phyloP scores from a whole-genome alignment of 2,888 invertebrate genomes.

The Apotomis capreana region DNA sequence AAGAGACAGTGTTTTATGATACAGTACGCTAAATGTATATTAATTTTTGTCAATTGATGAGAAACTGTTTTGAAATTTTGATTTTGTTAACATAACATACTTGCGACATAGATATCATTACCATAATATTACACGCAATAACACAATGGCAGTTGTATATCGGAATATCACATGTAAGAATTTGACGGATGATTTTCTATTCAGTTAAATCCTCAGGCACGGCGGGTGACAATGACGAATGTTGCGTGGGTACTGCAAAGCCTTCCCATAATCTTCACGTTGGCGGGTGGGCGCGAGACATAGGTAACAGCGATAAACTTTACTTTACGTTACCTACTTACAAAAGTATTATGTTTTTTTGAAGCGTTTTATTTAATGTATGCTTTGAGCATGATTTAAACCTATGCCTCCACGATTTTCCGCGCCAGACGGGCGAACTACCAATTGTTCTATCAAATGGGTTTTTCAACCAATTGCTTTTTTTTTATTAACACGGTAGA shows the following conservation, averaged over 20 bases:
- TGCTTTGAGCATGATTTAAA: too few relatives aligned
- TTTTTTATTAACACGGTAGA: too few relatives aligned
- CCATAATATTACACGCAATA: conserved; percentile 24
- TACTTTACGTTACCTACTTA: neutral
- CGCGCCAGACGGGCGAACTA: too few relatives aligned
- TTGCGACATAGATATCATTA: conserved; percentile 5
- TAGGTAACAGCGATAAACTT: neutral
- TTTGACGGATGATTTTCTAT: conserved; percentile 42
- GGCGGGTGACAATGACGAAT: conserved; percentile 38
- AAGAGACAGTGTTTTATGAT: too few relatives aligned
- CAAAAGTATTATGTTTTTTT: neutral
- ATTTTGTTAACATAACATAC: too few relatives aligned
- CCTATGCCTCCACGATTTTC: too few relatives aligned
- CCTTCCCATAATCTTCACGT: conserved; percentile 39
- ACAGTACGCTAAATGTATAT: too few relatives aligned
- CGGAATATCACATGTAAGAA: conserved; percentile 31
- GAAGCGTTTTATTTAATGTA: too few relatives aligned
- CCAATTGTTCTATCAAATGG: too few relatives aligned
- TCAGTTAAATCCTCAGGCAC: conserved; percentile 39
- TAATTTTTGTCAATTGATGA: too few relatives aligned
- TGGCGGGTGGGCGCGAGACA: neutral
- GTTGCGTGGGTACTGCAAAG: conserved; percentile 33
- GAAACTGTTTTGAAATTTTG: too few relatives aligned
- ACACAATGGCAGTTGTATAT: conserved; percentile 25
- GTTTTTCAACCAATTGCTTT: too few relatives aligned